phyloP scores from a whole-genome alignment of 1,140 invertebrate species.

The Cydia splendana region DNA sequence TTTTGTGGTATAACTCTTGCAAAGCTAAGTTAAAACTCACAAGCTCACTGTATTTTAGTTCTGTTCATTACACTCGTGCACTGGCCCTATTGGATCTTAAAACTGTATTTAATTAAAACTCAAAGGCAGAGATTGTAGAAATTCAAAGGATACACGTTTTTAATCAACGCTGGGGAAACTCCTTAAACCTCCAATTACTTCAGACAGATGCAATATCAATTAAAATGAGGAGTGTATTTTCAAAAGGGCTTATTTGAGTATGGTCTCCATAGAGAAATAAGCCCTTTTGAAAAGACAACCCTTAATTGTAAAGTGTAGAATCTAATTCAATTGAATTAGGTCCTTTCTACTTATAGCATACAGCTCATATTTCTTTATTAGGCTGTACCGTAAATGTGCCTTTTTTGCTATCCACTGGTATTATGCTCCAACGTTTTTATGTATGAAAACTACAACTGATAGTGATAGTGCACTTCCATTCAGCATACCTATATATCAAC shows the following conservation, averaged over 20 bases:
- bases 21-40: too few species aligned
- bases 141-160: conserved; percentile 1
- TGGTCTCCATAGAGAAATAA: too few species aligned
- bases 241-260: too few species aligned
- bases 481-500: too few species aligned
- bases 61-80: background rate
- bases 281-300: too few species aligned
- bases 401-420: too few species aligned
- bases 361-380: background rate
- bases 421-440: too few species aligned
- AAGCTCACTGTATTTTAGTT: too few species aligned
- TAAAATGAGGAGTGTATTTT: background rate
- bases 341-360: background rate
- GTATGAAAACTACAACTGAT: too few species aligned
- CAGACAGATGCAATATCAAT: conserved; percentile 11
- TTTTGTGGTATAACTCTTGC: too few species aligned
- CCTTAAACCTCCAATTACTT: background rate
- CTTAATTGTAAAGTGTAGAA: background rate
- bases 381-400: too few species aligned
- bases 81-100: background rate
- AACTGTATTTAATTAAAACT: background rate
- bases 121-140: background rate
- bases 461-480: too few species aligned
- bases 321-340: background rate
- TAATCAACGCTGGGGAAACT: conserved; percentile 6